These are phyloP conservation scores for Isotomurus palustris DNA, from an alignment of 2,888 invertebrate species.

Conservation along the genomic window DNA sequence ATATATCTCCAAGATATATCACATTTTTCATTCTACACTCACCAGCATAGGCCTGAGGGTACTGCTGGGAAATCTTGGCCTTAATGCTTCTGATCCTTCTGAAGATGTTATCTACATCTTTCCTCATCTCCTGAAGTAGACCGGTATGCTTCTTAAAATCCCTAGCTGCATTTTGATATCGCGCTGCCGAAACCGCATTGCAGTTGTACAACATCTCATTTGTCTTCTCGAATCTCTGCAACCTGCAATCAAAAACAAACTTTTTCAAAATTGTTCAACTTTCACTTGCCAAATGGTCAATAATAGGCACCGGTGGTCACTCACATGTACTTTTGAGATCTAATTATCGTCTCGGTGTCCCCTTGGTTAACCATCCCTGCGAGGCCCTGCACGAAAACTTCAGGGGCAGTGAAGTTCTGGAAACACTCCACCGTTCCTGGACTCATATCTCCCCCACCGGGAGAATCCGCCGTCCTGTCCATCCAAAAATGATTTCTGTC, in stretches of 20 bases:
- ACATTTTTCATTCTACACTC: conserved; percentile 32
- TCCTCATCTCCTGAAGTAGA: conserved; percentile 82
- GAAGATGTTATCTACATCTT: conserved; percentile 90
- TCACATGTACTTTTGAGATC: conserved; percentile 90
- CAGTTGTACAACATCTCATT: conserved; percentile 98
- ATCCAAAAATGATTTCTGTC: neutral
- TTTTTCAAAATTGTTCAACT: conserved; percentile 18
- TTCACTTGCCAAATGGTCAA: too few relatives aligned
- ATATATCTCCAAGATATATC: conserved; percentile 2
- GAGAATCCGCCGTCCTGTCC: neutral
- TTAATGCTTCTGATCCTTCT: conserved; percentile 81
- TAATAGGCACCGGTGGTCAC: too few relatives aligned
- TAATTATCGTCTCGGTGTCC: conserved; percentile 82
- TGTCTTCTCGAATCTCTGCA: conserved; percentile 95
- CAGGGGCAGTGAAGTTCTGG: conserved; percentile 83
- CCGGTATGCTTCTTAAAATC: conserved; percentile 90
- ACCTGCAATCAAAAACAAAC: conserved; percentile 57
- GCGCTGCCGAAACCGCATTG: conserved; percentile 82
- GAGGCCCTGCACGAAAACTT: conserved; percentile 86
- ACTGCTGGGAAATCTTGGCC: conserved; percentile 60
- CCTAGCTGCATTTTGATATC: conserved; percentile 75
- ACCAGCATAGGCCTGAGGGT: conserved; percentile 55
- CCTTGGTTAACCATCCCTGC: conserved; percentile 87
- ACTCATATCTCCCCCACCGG: conserved; percentile 36
- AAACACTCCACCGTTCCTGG: conserved; percentile 78